phyloP scores from a whole-genome alignment of 92 coral and sea anemone genomes.

The Siderastrea siderea region DNA sequence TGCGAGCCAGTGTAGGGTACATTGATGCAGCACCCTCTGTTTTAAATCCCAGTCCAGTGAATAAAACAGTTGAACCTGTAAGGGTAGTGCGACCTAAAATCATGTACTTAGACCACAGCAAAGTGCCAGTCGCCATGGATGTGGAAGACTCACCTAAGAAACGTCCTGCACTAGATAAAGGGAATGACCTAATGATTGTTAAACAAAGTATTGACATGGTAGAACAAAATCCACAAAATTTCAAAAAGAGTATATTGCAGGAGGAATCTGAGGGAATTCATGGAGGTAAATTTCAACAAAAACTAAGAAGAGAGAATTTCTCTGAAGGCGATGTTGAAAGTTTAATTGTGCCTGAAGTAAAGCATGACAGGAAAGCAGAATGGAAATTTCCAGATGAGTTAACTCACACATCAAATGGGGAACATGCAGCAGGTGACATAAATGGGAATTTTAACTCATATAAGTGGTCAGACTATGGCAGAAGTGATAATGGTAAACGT shows the following conservation, averaged over 20 bases:
- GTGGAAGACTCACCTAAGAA: constrained; percentile 9
- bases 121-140: not conserved
- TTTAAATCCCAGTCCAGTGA: not conserved
- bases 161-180: not conserved
- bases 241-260: not conserved
- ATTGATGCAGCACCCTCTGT: constrained; percentile 2
- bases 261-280: not conserved
- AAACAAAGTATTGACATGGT: not conserved
- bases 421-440: not conserved
- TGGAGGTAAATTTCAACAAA: not conserved
- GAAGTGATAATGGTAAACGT: not conserved
- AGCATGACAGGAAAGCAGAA: not conserved
- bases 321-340: not conserved
- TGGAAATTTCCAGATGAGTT: constrained; percentile 7
- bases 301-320: not conserved
- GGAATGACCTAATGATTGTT: not conserved
- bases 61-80: constrained; percentile 2
- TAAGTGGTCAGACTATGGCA: not conserved
- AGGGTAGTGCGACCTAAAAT: constrained; percentile 47
- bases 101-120: constrained; percentile 17
- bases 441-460: not conserved
- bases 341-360: constrained; percentile 23
- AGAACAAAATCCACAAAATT: not conserved
- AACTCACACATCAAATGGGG: not conserved
- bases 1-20: constrained; percentile 33